Base-by-base conservation (phyloP, 2,797 vertebrate genomes). In the Tragelaphus oryx region DNA sequence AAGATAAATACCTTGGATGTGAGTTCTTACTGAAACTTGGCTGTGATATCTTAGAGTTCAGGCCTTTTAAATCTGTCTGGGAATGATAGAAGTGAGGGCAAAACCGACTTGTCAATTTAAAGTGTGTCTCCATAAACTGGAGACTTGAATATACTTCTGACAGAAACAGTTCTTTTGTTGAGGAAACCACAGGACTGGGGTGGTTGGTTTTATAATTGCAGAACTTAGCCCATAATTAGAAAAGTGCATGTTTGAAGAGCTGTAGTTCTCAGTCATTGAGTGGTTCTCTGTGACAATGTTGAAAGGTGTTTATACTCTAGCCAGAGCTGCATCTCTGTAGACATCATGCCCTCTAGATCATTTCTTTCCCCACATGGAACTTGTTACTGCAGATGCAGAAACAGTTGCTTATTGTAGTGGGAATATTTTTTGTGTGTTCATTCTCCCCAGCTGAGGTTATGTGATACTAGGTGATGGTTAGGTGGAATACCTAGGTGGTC, bases 341-440 rank as follows among this genome's bases (percentile, higher is more conserved):
- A 57, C 37, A 62, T 7, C 1, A 7, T 79, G 41, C 17, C 41
- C 12, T 62, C 84, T 78, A 78, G 28, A 59, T 33, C 46, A 81
- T 85, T 92, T 68, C 41, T 91, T 88, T 46, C 16, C 26, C 11
- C 11, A 59, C 65, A n/a, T 80, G 37, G 30, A 59, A 83, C 68
- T 60, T 91, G 52, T 48, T 71, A 44, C 30, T 82, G 48, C 16
- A 9, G 33, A 89, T 59, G 62, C 33, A 89, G 60, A 93, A 91
- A 89, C 22, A 75, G 16, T 83, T 81, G 57, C 13, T 59, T 89
- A 52, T 55, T 75, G 50, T 89, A 52, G 57, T 54, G 46, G 8
- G 81, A 81, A 83, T 91, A 84, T 68, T 94, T 87, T 89, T 28
- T 76, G 37, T 79, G 48, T 93, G n/a, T 74, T 93, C 78, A 20